phyloP scores from a whole-genome alignment of 2,797 vertebrate genomes.

The Enoplosus armatus region DNA sequence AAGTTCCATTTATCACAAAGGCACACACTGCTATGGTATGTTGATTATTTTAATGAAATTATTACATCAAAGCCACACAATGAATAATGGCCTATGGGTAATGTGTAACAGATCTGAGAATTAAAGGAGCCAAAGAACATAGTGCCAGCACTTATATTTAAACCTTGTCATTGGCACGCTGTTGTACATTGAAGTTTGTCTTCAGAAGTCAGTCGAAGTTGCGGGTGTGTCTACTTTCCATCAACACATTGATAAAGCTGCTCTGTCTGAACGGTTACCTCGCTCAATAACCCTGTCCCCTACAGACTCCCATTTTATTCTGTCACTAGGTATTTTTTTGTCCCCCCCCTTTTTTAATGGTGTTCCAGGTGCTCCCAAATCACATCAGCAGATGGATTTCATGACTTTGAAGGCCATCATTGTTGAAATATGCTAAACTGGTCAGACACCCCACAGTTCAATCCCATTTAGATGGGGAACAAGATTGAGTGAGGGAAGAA shows the following conservation, averaged over 20 bases:
- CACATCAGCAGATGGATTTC: conserved; percentile 59
- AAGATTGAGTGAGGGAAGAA: conserved; percentile 60
- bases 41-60: conserved; percentile 58
- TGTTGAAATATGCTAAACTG: conserved; percentile 73
- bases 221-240: conserved; percentile 21
- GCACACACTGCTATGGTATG: conserved; percentile 19
- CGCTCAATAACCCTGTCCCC: conserved; percentile 47
- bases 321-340: conserved; percentile 40
- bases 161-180: conserved; percentile 22
- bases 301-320: conserved; percentile 41
- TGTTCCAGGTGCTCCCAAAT: conserved; percentile 59
- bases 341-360: conserved; percentile 46
- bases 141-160: conserved; percentile 5
- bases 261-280: conserved; percentile 37
- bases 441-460: conserved; percentile 61
- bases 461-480: conserved; percentile 69
- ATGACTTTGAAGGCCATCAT: conserved; percentile 68
- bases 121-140: conserved; percentile 34
- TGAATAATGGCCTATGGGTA: conserved; percentile 41
- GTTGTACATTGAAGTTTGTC: conserved; percentile 12
- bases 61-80: conserved; percentile 58
- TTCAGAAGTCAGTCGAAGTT: conserved; percentile 8
- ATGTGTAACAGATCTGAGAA: conserved; percentile 25
- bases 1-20: conserved; percentile 33
- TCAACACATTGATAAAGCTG: conserved; percentile 34